Evolutionary conservation across 1,140 invertebrate genomes (phyloP).

Genomic region (Drosophila mojavensis): DNA sequence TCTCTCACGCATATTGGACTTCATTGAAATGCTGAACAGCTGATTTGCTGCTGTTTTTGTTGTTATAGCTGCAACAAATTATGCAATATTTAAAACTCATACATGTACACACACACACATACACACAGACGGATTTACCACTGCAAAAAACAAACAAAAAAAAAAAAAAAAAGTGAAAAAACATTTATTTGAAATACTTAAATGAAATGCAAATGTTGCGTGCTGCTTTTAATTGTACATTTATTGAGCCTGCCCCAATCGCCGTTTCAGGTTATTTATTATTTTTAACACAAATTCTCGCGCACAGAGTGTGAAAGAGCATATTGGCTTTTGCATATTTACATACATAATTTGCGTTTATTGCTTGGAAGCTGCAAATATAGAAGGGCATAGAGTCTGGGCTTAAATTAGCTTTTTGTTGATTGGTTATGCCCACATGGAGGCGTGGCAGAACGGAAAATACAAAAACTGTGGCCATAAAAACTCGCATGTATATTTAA

Average conservation of each 20-base stretch:
- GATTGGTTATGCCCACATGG: too few relatives aligned
- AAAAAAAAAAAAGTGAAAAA: neutral
- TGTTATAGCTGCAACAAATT: constrained; percentile 37
- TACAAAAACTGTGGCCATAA: too few relatives aligned
- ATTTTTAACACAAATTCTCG: too few relatives aligned
- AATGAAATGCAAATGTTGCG: constrained; percentile 23
- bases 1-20: constrained; percentile 70
- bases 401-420: too few relatives aligned
- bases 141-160: neutral
- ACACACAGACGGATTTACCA: neutral
- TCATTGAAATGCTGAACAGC: constrained; percentile 64
- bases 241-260: constrained; percentile 2
- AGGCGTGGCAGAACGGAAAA: too few relatives aligned
- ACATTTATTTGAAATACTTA: constrained; percentile 15
- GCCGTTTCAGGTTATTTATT: neutral
- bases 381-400: too few relatives aligned
- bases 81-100: constrained; percentile 18
- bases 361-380: too few relatives aligned
- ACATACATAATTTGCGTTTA: too few relatives aligned
- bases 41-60: constrained; percentile 35
- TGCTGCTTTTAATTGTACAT: constrained; percentile 20
- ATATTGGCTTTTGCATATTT: too few relatives aligned
- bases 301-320: neutral
- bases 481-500: too few relatives aligned
- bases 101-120: neutral